Conservation (phyloP, 2,113 vertebrate species). For the Platichthys flesus region DNA sequence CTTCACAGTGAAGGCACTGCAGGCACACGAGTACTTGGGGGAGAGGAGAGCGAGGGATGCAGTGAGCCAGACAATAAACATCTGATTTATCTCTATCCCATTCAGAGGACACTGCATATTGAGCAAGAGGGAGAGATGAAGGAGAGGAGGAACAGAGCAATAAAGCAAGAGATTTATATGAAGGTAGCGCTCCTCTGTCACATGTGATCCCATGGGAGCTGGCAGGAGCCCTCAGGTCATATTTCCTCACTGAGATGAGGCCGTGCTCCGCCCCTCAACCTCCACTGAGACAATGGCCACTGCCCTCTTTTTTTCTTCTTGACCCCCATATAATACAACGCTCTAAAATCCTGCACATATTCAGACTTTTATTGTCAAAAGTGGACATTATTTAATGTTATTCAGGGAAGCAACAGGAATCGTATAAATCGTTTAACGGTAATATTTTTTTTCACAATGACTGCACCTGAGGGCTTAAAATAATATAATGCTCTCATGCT, state of each 20-base stretch:
- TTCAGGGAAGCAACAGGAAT: constrained; percentile 9
- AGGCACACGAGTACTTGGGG: constrained; percentile 6
- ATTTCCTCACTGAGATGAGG: constrained; percentile 73
- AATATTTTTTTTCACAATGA: constrained; percentile 32
- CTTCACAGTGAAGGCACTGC: constrained; percentile 15
- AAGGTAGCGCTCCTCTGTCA: constrained; percentile 74
- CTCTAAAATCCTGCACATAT: constrained; percentile 40
- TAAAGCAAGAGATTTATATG: constrained; percentile 81
- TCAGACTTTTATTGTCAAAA: constrained; percentile 14
- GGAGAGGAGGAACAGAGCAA: constrained; percentile 56
- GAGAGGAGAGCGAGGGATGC: constrained; percentile 5
- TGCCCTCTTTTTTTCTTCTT: constrained; percentile 50
- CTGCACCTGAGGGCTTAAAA: constrained; percentile 48
- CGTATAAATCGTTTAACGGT: not conserved
- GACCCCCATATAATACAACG: constrained; percentile 51
- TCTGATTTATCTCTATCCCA: constrained; percentile 75
- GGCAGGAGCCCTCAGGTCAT: constrained; percentile 75
- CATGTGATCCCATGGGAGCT: constrained; percentile 70
- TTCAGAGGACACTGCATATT: constrained; percentile 60
- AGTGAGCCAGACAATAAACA: constrained; percentile 60
- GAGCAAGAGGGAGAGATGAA: constrained; percentile 59
- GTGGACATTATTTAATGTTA: constrained; percentile 32
- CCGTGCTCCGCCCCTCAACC: constrained; percentile 51
- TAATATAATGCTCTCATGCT: not conserved
- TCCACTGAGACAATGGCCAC: constrained; percentile 57